A percentile compares a stretch with the other conserved stretches of the same genome.
phyloP scores from a whole-genome alignment of 2,113 vertebrate species.

The Stigmatopora nigra region DNA sequence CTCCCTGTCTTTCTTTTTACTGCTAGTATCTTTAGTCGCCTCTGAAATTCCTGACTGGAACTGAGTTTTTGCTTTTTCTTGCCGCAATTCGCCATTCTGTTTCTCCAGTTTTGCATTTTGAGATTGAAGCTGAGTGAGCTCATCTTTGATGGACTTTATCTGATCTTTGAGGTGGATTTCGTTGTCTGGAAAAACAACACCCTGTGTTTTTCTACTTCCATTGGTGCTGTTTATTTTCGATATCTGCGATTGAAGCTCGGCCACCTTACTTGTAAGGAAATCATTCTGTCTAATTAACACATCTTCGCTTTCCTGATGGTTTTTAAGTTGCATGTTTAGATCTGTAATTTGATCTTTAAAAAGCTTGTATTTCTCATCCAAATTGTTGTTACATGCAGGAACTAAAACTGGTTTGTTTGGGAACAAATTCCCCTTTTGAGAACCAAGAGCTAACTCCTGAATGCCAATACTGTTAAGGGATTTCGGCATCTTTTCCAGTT shows the following conservation, averaged over 20 bases:
- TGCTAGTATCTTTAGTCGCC: neutral
- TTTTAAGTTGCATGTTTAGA: neutral
- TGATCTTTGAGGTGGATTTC: neutral
- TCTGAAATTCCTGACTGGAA: neutral
- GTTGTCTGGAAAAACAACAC: neutral
- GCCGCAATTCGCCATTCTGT: neutral
- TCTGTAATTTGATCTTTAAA: neutral
- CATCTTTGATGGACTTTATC: neutral
- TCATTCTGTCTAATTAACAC: neutral
- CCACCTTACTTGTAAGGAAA: neutral
- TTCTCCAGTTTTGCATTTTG: neutral
- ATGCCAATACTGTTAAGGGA: neutral
- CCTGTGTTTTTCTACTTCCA: neutral
- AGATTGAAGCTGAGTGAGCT: neutral
- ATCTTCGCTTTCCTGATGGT: neutral
- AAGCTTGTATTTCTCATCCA: neutral
- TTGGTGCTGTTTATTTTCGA: neutral
- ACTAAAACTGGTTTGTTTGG: neutral
- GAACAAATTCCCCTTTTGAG: neutral
- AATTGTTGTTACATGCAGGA: neutral
- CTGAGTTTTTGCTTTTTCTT: neutral
- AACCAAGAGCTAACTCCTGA: neutral
- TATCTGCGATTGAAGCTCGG: neutral
- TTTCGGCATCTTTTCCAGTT: neutral
- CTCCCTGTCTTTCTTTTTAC: neutral